These are phyloP conservation scores for Globodera ellingtonae DNA, from an alignment of 1,140 invertebrate genomes.

Conservation along the genomic window DNA sequence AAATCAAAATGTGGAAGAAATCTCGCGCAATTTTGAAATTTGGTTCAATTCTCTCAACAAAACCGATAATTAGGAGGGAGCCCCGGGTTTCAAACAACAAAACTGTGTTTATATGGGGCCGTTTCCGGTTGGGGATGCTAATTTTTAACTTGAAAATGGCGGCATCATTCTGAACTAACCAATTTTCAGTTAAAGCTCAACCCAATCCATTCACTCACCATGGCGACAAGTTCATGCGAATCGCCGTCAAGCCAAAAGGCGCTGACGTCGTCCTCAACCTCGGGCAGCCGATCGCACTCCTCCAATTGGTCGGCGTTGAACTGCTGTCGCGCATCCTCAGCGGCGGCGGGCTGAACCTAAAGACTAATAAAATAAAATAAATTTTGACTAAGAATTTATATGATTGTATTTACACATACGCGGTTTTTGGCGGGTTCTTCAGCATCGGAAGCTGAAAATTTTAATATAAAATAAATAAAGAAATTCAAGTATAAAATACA, in stretches of 20 bases:
- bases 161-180: background rate
- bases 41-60: too few species aligned
- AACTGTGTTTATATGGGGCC: too few species aligned
- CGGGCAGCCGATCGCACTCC: slow-evolving; percentile 23
- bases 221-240: slow-evolving; percentile 19
- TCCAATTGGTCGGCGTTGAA: slow-evolving; percentile 37
- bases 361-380: background rate
- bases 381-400: background rate
- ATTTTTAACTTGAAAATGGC: too few species aligned
- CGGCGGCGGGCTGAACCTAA: background rate
- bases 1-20: too few species aligned
- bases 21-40: too few species aligned
- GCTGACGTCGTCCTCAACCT: slow-evolving; percentile 11
- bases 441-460: background rate
- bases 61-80: too few species aligned
- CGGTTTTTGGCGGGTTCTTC: background rate
- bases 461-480: background rate
- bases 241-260: slow-evolving; percentile 30
- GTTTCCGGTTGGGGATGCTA: too few species aligned
- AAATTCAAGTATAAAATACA: background rate
- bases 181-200: background rate
- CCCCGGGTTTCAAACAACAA: too few species aligned
- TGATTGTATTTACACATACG: background rate
- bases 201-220: slow-evolving; percentile 12
- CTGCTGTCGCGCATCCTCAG: slow-evolving; percentile 18